phyloP scores from a whole-genome alignment of 1,140 invertebrate genomes.

The Drosophila burlai region DNA sequence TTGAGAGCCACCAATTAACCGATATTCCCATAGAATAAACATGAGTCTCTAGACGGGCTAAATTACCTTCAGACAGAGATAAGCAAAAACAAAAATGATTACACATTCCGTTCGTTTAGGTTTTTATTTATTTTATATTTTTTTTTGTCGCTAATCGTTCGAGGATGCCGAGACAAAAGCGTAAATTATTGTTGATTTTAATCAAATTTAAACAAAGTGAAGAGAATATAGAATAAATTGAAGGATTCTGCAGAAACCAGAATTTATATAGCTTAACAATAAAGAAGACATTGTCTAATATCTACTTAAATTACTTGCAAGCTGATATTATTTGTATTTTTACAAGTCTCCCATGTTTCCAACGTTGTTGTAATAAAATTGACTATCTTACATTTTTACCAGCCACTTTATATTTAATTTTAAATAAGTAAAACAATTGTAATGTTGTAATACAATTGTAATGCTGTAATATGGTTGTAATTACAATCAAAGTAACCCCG shows the following conservation, averaged over 20 bases:
- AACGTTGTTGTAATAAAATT: too few species aligned
- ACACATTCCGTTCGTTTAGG: neutral
- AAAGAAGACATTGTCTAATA: neutral
- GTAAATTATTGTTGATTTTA: neutral
- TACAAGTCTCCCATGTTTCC: too few species aligned
- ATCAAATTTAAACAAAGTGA: neutral
- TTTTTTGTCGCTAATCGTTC: neutral
- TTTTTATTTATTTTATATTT: neutral
- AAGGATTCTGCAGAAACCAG: neutral
- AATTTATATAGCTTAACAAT: neutral
- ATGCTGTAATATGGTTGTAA: neutral
- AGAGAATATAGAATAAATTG: neutral
- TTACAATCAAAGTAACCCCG: neutral
- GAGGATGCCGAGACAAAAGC: neutral
- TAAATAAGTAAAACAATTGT: neutral
- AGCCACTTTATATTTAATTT: too few species aligned
- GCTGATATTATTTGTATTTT: too few species aligned
- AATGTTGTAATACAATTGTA: neutral
- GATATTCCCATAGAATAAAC: conserved; percentile 39
- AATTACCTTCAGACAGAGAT: conserved; percentile 8
- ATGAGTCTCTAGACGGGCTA: conserved; percentile 12
- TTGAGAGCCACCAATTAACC: conserved; percentile 30
- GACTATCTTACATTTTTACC: too few species aligned
- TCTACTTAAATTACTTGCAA: neutral
- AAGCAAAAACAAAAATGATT: conserved; percentile 2